Base-by-base conservation (phyloP, 2,888 invertebrate genomes). In the Tetanocera ferruginea region DNA sequence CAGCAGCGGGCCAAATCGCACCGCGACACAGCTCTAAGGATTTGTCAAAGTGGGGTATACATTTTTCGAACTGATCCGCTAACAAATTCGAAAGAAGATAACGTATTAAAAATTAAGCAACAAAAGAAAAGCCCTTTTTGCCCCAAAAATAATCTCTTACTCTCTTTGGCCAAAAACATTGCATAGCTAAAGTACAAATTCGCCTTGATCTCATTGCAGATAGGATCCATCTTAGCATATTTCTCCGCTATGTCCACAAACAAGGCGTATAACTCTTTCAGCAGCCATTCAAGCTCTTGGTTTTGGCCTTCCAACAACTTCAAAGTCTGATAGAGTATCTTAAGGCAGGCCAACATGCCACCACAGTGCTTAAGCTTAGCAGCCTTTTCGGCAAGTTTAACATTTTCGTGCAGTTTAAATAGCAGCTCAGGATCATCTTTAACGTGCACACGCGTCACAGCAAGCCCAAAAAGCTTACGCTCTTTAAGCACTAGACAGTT, bases 381-480 rank as follows among this genome's bases (percentile, higher is more conserved):
- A 0, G 83, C 82, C 19, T 83, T 49, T 77, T 88, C 88, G 5
- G 88, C 87, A 0, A 78, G 66, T 52, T 82, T 84, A 3, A 87
- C 37, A 14, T 86, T 86, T 6, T 84, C 84, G 5, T 86, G 78
- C 43, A 86, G 34, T 8, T 78, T 82, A 49, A 81, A 76, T 64
- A 87, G 80, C 37, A 87, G 69, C 5, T 80, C 80, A 5, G 76
- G 76, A n/a, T 84, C 80, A 3, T 84, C 83, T 9, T 72, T 76
- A 51, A 86, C 81, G 0, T 82, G 66, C 5, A 81, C 78, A 0
- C 83, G 80, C 8, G 86, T 84, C 55, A 80, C 83, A 0, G 83
- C 19, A 0, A 80, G 75, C 0, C 82, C 80, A 14, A 80, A 83
- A 3, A 85, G 73, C 0, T 70, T 69, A 76, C 83, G 74, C 78